Conservation (phyloP, 2,888 invertebrate genomes). For the Lasioglossum morio region DNA sequence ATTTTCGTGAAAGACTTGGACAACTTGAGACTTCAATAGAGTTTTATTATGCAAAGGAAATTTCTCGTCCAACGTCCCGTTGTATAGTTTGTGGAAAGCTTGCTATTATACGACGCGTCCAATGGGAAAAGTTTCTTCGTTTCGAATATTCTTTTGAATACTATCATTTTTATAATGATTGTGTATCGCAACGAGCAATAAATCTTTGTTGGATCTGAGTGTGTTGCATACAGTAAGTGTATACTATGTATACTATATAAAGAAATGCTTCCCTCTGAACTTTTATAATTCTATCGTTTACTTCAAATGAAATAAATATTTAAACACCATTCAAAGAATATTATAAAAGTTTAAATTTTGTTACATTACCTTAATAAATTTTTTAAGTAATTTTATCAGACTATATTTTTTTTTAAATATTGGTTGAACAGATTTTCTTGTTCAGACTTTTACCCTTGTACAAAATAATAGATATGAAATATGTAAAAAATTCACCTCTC, state of each 20-base stretch:
- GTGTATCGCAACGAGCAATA: background rate
- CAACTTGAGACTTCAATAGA: background rate
- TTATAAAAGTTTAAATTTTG: no score
- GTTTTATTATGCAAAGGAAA: constrained; percentile 9
- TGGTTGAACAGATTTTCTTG: no score
- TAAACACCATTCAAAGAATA: no score
- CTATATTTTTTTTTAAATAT: no score
- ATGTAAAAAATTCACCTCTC: background rate
- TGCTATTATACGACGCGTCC: background rate
- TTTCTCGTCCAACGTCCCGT: background rate
- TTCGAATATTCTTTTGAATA: background rate
- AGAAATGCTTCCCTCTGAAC: no score
- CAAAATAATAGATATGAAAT: background rate
- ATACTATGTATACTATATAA: no score
- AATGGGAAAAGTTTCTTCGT: background rate
- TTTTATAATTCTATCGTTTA: no score
- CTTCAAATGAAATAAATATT: no score
- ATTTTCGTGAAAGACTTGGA: background rate
- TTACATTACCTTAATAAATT: no score
- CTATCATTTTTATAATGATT: background rate
- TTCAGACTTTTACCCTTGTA: no score
- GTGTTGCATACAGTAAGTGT: no score
- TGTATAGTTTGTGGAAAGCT: background rate
- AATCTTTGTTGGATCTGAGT: background rate
- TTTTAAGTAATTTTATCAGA: no score